phyloP scores from a whole-genome alignment of 2,888 invertebrate genomes.

The Mechanitis mazaeus region DNA sequence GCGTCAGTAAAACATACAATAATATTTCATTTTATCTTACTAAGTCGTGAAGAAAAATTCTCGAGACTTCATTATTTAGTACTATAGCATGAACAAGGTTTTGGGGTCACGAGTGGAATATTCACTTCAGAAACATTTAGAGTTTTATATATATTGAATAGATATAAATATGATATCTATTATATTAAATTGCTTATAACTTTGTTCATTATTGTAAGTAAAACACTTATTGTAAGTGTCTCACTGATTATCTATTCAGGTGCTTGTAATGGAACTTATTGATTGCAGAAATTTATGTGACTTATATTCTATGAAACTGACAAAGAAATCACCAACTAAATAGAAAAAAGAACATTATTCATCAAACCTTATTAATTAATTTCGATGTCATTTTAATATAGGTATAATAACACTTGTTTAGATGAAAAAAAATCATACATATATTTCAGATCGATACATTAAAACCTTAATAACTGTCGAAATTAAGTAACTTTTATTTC shows the following conservation, averaged over 20 bases:
- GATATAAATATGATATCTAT: neutral
- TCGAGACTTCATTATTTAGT: conserved; percentile 14
- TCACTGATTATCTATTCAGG: no score
- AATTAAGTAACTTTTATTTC: conserved; percentile 1
- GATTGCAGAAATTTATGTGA: no score
- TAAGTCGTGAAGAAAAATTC: conserved; percentile 1
- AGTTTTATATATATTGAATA: neutral
- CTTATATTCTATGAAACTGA: no score
- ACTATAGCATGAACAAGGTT: conserved; percentile 40
- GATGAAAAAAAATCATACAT: no score
- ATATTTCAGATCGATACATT: neutral
- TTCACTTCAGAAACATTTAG: conserved; percentile 20
- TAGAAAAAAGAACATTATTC: no score
- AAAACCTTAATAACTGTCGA: neutral
- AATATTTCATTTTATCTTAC: neutral
- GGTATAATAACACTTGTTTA: no score
- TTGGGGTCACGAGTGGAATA: conserved; percentile 49
- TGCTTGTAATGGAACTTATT: no score
- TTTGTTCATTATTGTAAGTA: neutral
- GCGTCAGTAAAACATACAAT: no score
- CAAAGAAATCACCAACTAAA: no score
- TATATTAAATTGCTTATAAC: neutral
- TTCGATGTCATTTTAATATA: no score
- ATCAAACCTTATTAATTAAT: no score
- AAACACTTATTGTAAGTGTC: no score